A percentile compares a stretch with the other conserved stretches of the same genome.
Conservation (phyloP, 2,797 vertebrate genomes). For the Aselliscus stoliczkanus region DNA sequence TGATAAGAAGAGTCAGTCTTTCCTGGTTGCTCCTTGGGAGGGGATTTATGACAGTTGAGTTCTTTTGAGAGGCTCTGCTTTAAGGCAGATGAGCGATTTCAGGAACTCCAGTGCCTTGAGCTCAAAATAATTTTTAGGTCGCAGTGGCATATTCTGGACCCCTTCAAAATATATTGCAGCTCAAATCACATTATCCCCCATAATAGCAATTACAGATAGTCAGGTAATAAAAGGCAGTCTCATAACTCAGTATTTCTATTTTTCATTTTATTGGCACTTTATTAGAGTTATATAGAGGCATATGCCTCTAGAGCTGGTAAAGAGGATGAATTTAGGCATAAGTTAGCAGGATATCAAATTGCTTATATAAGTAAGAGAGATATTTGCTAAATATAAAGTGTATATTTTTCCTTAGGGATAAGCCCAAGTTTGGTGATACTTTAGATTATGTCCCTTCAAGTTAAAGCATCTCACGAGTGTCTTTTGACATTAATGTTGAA, state of each 20-base stretch:
- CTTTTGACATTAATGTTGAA: constrained; percentile 1
- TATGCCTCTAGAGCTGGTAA: constrained; percentile 15
- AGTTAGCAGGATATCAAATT: constrained; percentile 11
- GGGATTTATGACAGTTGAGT: neutral
- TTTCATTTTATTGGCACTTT: constrained; percentile 31
- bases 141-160: neutral
- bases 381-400: constrained; percentile 21
- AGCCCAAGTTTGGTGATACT: neutral
- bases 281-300: constrained; percentile 11
- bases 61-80: neutral
- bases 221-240: neutral
- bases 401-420: neutral
- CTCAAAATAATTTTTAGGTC: constrained; percentile 16
- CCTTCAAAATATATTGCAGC: neutral
- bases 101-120: neutral
- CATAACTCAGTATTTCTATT: constrained; percentile 11
- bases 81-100: constrained; percentile 11
- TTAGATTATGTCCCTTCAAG: neutral
- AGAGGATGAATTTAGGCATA: constrained; percentile 1
- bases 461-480: constrained; percentile 27
- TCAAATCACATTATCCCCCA: neutral
- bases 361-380: neutral
- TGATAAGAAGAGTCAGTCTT: neutral
- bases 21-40: neutral
- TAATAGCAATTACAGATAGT: neutral